phyloP scores from a whole-genome alignment of 2,113 vertebrate genomes.

The Rallus limicola region DNA sequence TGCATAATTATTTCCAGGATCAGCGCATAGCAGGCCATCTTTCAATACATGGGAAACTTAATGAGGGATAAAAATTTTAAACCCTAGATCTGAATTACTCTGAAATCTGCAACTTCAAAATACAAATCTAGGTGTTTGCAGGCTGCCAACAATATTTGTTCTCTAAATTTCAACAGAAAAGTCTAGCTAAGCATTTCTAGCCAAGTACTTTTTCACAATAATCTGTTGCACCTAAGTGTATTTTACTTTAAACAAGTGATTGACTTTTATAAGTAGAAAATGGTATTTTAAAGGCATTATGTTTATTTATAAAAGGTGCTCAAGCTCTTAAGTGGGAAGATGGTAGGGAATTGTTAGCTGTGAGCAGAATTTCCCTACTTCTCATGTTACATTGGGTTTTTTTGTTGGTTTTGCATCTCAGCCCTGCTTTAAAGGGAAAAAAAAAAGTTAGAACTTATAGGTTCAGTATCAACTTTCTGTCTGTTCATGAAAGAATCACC shows the following conservation, averaged over 20 bases:
- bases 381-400: not conserved
- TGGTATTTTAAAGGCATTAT: not conserved
- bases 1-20: not conserved
- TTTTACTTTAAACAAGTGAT: not conserved
- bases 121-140: not conserved
- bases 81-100: not conserved
- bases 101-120: not conserved
- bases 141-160: not conserved
- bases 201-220: not conserved
- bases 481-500: not conserved
- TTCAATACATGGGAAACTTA: not conserved
- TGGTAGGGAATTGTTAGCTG: not conserved
- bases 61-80: not conserved
- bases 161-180: not conserved
- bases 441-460: accelerated
- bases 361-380: not conserved
- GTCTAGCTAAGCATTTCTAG: not conserved
- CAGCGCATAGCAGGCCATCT: not conserved
- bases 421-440: not conserved
- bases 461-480: not conserved
- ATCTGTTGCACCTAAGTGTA: not conserved
- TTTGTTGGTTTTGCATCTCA: not conserved
- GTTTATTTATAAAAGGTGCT: not conserved
- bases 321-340: not conserved
- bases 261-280: not conserved